Percentiles rank a stretch among this genome's conserved stretches.
Conservation (phyloP, 2,113 vertebrate species). For the Leptosomus discolor region DNA sequence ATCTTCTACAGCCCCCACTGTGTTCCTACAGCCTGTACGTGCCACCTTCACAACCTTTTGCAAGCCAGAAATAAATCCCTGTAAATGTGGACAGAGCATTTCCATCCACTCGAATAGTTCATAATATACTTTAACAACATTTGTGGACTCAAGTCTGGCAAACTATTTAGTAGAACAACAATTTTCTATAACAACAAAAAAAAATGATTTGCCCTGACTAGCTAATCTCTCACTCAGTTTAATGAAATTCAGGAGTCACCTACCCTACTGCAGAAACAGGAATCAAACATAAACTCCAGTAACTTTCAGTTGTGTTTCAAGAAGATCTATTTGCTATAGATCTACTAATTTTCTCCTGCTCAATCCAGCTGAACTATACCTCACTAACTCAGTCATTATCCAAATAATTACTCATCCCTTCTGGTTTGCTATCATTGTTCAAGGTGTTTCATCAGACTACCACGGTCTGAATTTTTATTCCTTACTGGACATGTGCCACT, state of each 20-base stretch:
- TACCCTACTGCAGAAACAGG: not conserved
- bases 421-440: not conserved
- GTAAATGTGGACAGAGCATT: not conserved
- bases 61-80: not conserved
- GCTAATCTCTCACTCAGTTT: not conserved
- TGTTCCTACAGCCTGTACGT: not conserved
- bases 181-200: not conserved
- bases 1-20: not conserved
- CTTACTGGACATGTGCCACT: not conserved
- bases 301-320: not conserved
- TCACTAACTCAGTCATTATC: not conserved
- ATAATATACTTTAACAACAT: rapidly evolving
- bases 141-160: not conserved
- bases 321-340: not conserved
- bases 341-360: not conserved
- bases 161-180: not conserved
- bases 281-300: not conserved
- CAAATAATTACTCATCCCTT: not conserved
- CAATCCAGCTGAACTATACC: not conserved
- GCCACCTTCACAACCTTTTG: not conserved
- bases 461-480: not conserved
- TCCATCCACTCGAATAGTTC: not conserved
- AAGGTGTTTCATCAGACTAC: not conserved
- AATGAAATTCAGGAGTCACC: not conserved
- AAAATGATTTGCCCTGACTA: not conserved